Evolutionary conservation across 2,113 vertebrate species (phyloP).

Genomic region (Labeo catla): DNA sequence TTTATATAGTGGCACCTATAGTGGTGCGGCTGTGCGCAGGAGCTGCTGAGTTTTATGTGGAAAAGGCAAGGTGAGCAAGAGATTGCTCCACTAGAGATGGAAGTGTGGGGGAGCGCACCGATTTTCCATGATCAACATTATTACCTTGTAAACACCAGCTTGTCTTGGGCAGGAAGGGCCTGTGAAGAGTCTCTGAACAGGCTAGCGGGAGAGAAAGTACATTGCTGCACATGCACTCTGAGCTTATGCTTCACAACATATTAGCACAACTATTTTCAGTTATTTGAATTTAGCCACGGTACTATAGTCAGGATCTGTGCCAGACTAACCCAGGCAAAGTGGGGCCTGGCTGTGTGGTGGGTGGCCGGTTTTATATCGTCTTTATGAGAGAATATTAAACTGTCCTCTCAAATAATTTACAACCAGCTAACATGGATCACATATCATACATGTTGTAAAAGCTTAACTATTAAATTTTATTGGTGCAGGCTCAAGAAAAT

Average conservation of each 20-base stretch:
- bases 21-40: background rate
- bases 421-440: constrained; percentile 14
- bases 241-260: background rate
- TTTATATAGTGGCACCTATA: constrained; percentile 32
- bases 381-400: constrained; percentile 42
- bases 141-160: constrained; percentile 58
- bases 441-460: constrained; percentile 36
- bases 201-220: constrained; percentile 29
- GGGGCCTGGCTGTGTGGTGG: constrained; percentile 7
- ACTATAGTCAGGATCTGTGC: constrained; percentile 13
- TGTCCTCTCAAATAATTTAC: constrained; percentile 34
- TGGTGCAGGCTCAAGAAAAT: constrained; percentile 8
- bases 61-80: constrained; percentile 50
- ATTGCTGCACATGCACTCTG: constrained; percentile 26
- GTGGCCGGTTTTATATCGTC: constrained; percentile 20
- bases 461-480: constrained; percentile 24
- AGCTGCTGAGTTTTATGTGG: constrained; percentile 49
- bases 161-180: constrained; percentile 33
- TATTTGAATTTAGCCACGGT: background rate
- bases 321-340: constrained; percentile 22
- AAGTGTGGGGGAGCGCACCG: constrained; percentile 37
- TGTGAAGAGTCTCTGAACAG: constrained; percentile 28
- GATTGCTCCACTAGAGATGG: constrained; percentile 46
- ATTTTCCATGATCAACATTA: constrained; percentile 61
- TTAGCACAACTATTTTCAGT: background rate